Conservation (phyloP, 2,888 invertebrate species). For the Leptarthrus brevirostris region DNA sequence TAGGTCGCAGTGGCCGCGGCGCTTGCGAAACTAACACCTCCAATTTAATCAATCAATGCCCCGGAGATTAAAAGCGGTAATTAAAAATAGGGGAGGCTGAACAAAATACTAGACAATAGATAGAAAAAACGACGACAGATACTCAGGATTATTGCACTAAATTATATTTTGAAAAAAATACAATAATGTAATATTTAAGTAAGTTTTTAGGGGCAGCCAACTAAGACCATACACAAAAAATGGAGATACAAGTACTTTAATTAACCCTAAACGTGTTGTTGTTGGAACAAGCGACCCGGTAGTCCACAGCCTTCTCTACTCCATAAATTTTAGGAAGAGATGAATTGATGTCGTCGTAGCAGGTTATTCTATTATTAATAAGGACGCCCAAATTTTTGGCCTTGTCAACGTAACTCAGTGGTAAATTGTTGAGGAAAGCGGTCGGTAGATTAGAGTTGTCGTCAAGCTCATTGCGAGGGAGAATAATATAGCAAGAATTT, state of each 20-base stretch:
- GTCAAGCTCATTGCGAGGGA: neutral
- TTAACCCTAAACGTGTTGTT: neutral
- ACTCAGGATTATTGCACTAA: neutral
- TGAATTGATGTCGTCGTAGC: neutral
- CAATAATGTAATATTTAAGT: neutral
- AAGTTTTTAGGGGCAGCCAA: neutral
- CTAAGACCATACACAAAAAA: neutral
- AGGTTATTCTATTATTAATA: neutral
- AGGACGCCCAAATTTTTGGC: neutral
- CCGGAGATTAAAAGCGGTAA: too few relatives aligned
- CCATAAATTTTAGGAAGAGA: neutral
- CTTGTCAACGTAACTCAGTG: neutral
- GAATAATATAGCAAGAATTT: neutral
- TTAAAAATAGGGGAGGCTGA: too few relatives aligned
- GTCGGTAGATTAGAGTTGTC: neutral
- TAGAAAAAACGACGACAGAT: neutral
- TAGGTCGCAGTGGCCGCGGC: too few relatives aligned
- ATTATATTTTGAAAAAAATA: neutral
- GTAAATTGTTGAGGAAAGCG: neutral
- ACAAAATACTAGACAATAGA: too few relatives aligned
- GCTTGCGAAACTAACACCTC: too few relatives aligned
- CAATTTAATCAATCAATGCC: too few relatives aligned
- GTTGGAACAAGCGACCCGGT: neutral
- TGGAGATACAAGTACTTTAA: neutral
- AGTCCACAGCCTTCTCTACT: too few relatives aligned